Base-by-base conservation (phyloP, 2,113 vertebrate species). In the Hippolais icterina region DNA sequence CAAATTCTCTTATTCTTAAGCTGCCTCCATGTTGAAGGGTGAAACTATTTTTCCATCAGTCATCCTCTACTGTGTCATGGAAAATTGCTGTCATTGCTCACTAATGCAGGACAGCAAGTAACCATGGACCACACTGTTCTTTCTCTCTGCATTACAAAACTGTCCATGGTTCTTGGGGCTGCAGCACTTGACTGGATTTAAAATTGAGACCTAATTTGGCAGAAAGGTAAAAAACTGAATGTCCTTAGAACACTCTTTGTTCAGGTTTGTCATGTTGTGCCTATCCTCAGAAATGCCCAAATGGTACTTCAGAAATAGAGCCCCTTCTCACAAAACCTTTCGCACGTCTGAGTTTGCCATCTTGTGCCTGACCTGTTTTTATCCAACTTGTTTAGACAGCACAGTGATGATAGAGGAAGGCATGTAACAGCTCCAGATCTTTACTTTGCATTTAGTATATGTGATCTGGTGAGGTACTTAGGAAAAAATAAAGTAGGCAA, bases 31-130 rank as follows among this genome's bases (percentile, higher is more conserved):
- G 29, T 80, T 18, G 39, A 87, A 17, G 41, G 23, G 11, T 56
- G 53, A 90, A 85, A 80, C 57, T 64, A 2, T 77, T 96, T 91
- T 89, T 94, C 92, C 31, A 53, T 80, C 66, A 74, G n/a, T 76
- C 41, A 22, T 57, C 31, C 12, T 60, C 15, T 65, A 1, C n/a
- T 29, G 25, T 90, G 68, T 77, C 57, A 72, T 47, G 70, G 94
- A 70, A 95, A 69, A 76, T 21, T 83, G 83, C 53, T 83, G 63
- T 57, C 41, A 17, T 24, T 64, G 9, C 54, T 72, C 29, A 8
- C 44, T 68, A 56, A 39, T n/a, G 37, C 65, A 52, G 83, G 53
- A 52, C 57, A 60, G 31, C 18, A 31, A 76, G 39, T 78, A 61
- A 78, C 56, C 57, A 21, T 31, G 64, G 52, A 19, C 65, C 64